Percentiles rank a stretch among this genome's conserved stretches.
Evolutionary conservation across 2,797 vertebrate genomes (phyloP).

Genomic region (Heliangelus exortis): DNA sequence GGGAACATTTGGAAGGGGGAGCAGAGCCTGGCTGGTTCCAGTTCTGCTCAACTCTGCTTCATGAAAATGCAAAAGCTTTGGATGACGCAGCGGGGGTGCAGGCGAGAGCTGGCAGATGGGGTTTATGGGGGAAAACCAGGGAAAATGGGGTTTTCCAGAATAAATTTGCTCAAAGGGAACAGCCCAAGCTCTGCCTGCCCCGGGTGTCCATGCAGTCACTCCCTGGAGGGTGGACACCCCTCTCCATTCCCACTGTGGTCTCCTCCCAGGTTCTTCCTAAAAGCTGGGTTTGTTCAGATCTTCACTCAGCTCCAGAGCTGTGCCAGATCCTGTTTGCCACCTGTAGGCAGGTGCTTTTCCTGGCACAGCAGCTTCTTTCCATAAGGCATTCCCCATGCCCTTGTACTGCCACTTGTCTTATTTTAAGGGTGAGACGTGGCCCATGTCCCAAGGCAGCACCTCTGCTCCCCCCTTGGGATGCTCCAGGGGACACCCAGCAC

Average conservation of each 20-base stretch:
- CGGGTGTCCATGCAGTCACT: fast-evolving
- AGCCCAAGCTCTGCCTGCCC: not conserved
- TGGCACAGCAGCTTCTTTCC: fast-evolving
- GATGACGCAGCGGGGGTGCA: not conserved
- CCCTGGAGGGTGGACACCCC: not conserved
- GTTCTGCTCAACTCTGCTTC: not conserved
- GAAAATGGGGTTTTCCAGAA: not conserved
- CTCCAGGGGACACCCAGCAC: not conserved
- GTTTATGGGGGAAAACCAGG: not conserved
- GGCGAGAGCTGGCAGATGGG: not conserved
- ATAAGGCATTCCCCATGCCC: fast-evolving
- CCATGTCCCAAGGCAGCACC: not conserved
- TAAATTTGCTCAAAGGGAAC: not conserved
- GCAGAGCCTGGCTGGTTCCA: not conserved
- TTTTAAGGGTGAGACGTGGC: not conserved
- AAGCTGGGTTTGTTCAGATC: not conserved
- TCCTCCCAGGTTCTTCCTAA: not conserved
- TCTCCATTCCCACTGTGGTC: fast-evolving
- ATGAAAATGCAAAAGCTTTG: not conserved
- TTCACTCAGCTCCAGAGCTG: fast-evolving
- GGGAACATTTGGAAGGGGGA: constrained; percentile 34
- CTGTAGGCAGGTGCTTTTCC: not conserved
- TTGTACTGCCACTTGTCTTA: fast-evolving
- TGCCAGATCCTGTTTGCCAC: not conserved
- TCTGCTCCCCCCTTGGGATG: not conserved